Conservation (phyloP, 2,888 invertebrate genomes). For the Callyntrura guangdongensis region DNA sequence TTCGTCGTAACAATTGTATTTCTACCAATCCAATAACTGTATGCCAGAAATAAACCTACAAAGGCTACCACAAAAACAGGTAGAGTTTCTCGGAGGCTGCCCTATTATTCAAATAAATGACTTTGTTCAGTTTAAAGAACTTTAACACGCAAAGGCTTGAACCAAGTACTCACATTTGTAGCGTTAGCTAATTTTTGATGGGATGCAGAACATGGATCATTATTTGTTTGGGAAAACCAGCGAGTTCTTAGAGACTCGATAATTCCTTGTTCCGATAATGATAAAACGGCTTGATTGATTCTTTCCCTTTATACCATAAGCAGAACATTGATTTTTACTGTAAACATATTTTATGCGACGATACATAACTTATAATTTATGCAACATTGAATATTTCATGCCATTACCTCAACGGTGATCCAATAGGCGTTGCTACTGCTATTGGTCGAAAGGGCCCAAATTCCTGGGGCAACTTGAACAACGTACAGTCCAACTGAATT, state of each 20-base stretch:
- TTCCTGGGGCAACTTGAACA: conserved; percentile 63
- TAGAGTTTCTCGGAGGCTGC: conserved; percentile 53
- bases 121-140: not conserved
- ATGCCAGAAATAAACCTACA: conserved; percentile 46
- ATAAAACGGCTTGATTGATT: conserved; percentile 66
- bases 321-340: not conserved
- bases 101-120: conserved; percentile 12
- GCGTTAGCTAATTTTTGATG: not conserved
- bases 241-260: conserved; percentile 42
- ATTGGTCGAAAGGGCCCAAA: conserved; percentile 51
- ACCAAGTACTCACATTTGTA: not conserved
- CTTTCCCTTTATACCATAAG: conserved; percentile 30
- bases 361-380: not conserved
- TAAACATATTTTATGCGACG: not conserved
- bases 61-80: conserved; percentile 53
- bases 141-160: not conserved
- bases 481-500: conserved; percentile 42
- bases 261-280: conserved; percentile 63
- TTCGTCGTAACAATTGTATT: conserved; percentile 39
- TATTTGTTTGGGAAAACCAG: conserved; percentile 45
- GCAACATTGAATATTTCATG: not conserved
- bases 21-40: conserved; percentile 42
- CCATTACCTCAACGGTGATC: conserved; percentile 52
- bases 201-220: not conserved
- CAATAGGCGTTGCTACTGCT: conserved; percentile 60